Percentiles rank a stretch among this genome's conserved stretches.
phyloP scores from a whole-genome alignment of 92 coral and sea anemone genomes.

The Palythoa grandis region DNA sequence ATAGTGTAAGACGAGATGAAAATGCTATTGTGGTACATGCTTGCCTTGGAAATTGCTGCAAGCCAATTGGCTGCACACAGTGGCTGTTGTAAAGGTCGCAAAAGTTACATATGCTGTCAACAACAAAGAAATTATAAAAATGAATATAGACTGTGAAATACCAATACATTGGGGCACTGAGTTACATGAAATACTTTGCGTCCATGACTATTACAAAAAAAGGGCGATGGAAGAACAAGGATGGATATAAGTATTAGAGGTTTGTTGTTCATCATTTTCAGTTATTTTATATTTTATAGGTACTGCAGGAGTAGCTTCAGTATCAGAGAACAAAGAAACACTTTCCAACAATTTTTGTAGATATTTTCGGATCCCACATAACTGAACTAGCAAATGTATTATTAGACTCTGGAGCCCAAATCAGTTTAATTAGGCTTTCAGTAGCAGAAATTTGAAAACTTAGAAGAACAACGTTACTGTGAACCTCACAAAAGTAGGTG shows the following conservation, averaged over 20 bases:
- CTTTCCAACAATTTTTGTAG: no score
- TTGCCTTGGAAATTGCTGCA: constrained; percentile 4
- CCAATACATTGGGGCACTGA: constrained; percentile 32
- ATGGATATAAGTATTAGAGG: constrained; percentile 14
- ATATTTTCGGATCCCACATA: not conserved
- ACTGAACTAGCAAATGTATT: constrained; percentile 49
- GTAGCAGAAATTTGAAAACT: constrained; percentile 49
- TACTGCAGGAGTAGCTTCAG: no score
- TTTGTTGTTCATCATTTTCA: no score
- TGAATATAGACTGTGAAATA: constrained; percentile 40
- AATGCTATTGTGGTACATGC: constrained; percentile 67
- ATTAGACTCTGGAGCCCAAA: constrained; percentile 71
- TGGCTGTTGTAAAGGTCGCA: constrained; percentile 42
- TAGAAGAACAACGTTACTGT: constrained; percentile 47
- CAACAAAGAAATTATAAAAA: constrained; percentile 22
- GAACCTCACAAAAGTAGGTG: constrained; percentile 57
- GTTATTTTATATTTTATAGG: no score
- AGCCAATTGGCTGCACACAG: constrained; percentile 58
- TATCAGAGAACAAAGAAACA: no score
- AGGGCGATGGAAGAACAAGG: not conserved
- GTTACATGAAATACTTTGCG: constrained; percentile 1
- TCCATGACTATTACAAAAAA: not conserved
- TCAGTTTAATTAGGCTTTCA: constrained; percentile 50
- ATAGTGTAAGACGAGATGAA: constrained; percentile 60
- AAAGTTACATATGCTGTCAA: constrained; percentile 57